Percentiles rank a stretch among this genome's conserved stretches.
Conservation (phyloP, 2,888 invertebrate species). For the Amorpha juglandis region DNA sequence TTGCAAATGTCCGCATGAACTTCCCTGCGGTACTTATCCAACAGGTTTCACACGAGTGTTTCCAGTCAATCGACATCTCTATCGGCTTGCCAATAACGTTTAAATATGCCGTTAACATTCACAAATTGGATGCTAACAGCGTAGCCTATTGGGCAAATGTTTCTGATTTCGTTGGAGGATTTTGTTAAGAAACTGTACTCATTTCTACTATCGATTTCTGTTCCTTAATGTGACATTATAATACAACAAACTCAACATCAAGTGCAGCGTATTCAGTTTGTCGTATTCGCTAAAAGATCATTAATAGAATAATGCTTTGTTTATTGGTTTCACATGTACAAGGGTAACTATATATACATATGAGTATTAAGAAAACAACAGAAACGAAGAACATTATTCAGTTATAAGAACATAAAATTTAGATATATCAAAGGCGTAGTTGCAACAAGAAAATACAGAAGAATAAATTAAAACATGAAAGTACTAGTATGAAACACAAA, state of each 20-base stretch:
- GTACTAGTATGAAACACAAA: background rate
- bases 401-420: too few species aligned
- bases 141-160: background rate
- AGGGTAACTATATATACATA: too few species aligned
- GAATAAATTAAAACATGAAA: background rate
- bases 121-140: background rate
- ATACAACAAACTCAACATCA: too few species aligned
- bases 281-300: too few species aligned
- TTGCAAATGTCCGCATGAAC: constrained; percentile 13
- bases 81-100: constrained; percentile 26
- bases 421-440: too few species aligned
- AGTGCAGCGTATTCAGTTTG: too few species aligned
- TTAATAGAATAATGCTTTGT: too few species aligned
- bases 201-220: background rate
- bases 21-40: constrained; percentile 13
- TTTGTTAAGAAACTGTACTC: background rate
- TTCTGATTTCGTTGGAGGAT: background rate
- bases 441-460: too few species aligned
- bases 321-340: too few species aligned
- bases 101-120: constrained; percentile 37
- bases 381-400: too few species aligned
- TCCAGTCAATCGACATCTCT: constrained; percentile 21
- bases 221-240: too few species aligned
- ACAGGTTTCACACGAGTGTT: constrained; percentile 17
- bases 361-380: too few species aligned